These are phyloP conservation scores for Tetrapedia diversipes DNA, from an alignment of 2,888 invertebrate species.

Conservation along the genomic window DNA sequence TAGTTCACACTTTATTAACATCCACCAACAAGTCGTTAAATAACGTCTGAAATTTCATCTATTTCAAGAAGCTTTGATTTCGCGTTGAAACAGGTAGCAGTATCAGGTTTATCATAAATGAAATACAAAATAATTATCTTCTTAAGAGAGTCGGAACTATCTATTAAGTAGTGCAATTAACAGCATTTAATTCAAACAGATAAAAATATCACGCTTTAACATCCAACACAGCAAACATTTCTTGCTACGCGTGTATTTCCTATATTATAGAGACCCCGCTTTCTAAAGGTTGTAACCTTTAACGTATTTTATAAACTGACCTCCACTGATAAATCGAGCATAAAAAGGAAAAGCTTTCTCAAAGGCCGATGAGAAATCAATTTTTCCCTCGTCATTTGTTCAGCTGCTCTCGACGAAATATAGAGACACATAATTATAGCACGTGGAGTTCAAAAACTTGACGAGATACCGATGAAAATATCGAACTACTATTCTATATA, in stretches of 20 bases:
- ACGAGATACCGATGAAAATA: conserved; percentile 42
- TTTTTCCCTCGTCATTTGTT: background rate
- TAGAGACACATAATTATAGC: background rate
- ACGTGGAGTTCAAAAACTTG: background rate
- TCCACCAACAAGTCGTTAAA: conserved; percentile 41
- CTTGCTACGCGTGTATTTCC: background rate
- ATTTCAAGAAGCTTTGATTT: conserved; percentile 10
- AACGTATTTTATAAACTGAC: background rate
- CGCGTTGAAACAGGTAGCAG: conserved; percentile 3
- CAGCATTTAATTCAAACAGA: no score
- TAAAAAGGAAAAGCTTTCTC: background rate
- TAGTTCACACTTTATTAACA: conserved; percentile 38
- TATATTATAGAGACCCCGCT: background rate
- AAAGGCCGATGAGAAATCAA: background rate
- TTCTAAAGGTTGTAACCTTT: background rate
- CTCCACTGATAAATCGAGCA: background rate
- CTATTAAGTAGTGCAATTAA: no score
- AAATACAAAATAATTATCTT: background rate
- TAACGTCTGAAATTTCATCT: conserved; percentile 44
- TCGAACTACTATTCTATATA: conserved; percentile 39
- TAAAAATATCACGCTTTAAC: background rate
- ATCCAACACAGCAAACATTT: background rate
- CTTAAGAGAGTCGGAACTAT: no score
- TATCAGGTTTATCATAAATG: conserved; percentile 7
- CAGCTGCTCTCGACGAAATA: background rate